Evolutionary conservation across 2,888 invertebrate species (phyloP).

Genomic region (Uloborus plumipes): DNA sequence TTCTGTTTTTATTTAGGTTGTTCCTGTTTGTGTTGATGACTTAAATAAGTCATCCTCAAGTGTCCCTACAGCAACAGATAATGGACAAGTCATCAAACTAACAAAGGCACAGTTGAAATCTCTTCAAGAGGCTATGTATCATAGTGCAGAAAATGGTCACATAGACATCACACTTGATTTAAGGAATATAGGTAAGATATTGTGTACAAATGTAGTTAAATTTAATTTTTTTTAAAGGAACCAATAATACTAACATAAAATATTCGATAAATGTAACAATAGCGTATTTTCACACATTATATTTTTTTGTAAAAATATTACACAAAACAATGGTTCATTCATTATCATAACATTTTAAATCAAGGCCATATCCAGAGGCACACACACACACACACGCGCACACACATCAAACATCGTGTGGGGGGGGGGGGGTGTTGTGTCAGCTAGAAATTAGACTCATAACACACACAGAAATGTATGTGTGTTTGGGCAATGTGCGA

Average conservation of each 20-base stretch:
- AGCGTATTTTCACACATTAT: not conserved
- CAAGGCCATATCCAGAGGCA: too few species aligned
- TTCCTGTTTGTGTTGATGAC: constrained; percentile 68
- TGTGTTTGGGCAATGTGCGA: too few species aligned
- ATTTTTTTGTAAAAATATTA: not conserved
- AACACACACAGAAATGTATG: too few species aligned
- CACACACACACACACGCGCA: too few species aligned
- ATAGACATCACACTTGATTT: constrained; percentile 88
- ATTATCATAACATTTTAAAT: too few species aligned
- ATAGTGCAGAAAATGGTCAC: constrained; percentile 91
- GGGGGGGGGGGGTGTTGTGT: too few species aligned
- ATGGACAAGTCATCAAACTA: constrained; percentile 70
- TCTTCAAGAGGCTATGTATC: constrained; percentile 93
- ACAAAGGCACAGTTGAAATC: constrained; percentile 87
- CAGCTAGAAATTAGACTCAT: too few species aligned
- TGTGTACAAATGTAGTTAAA: not conserved
- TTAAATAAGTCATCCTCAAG: constrained; percentile 53
- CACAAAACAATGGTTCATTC: too few species aligned
- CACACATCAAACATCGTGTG: too few species aligned
- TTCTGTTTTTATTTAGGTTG: constrained; percentile 31
- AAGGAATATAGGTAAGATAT: constrained; percentile 77
- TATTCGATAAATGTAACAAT: too few species aligned
- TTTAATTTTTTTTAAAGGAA: too few species aligned
- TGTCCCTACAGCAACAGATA: constrained; percentile 33
- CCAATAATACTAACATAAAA: too few species aligned